Percentiles rank a stretch among this genome's conserved stretches.
These are phyloP conservation scores for Vanessa atalanta DNA, from an alignment of 1,140 invertebrate species.

Conservation along the genomic window DNA sequence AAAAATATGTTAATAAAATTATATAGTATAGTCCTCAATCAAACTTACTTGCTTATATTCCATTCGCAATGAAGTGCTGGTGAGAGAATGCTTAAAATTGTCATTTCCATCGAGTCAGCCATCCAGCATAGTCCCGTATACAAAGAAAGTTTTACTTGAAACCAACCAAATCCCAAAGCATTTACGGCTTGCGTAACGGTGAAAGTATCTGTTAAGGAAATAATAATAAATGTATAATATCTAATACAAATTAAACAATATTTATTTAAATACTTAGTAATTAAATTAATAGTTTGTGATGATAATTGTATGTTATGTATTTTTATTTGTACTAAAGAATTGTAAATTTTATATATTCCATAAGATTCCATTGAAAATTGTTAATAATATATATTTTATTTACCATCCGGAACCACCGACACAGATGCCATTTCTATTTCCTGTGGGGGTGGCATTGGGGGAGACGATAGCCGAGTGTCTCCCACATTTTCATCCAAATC, in stretches of 20 bases:
- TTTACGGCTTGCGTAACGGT: constrained; percentile 98
- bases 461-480: constrained; percentile 48
- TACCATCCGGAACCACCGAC: constrained; percentile 91
- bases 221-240: background rate
- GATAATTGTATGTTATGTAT: no score
- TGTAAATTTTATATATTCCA: no score
- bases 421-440: constrained; percentile 91
- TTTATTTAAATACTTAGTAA: background rate
- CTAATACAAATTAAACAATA: background rate
- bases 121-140: constrained; percentile 96
- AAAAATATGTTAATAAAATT: no score
- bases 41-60: constrained; percentile 90
- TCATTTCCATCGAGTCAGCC: constrained; percentile 99
- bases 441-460: constrained; percentile 73
- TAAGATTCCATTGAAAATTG: no score
- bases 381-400: no score
- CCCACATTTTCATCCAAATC: constrained; percentile 73
- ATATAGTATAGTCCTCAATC: background rate
- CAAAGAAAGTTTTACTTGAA: constrained; percentile 94
- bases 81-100: constrained; percentile 95
- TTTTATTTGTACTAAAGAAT: no score
- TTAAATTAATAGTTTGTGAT: background rate
- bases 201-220: constrained; percentile 88
- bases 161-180: constrained; percentile 96
- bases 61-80: constrained; percentile 96